Conservation (phyloP, 2,797 vertebrate species). For the Eremophila alpestris region DNA sequence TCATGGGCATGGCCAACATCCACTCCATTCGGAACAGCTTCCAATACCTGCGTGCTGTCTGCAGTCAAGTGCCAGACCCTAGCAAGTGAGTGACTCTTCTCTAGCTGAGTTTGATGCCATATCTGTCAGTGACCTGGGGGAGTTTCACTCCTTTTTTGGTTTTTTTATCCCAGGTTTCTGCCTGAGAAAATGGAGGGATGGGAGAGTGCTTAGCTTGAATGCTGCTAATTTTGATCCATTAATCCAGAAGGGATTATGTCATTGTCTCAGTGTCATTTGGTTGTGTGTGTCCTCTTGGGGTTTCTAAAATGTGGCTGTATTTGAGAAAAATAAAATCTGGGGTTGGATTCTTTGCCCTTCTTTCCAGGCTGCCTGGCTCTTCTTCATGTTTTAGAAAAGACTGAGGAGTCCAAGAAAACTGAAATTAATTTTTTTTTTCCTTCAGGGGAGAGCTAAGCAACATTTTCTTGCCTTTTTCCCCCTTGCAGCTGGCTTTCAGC, state of each 20-base stretch:
- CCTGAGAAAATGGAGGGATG: background rate
- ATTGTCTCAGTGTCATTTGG: background rate
- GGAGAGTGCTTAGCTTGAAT: background rate
- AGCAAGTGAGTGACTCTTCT: slow-evolving; percentile 88
- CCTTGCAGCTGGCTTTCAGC: slow-evolving; percentile 92
- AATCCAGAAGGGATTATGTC: background rate
- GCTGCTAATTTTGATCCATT: background rate
- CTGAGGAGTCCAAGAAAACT: background rate
- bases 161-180: background rate
- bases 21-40: slow-evolving; percentile 98
- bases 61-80: slow-evolving; percentile 97
- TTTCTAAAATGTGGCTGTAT: background rate
- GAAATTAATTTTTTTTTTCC: background rate
- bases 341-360: background rate
- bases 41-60: slow-evolving; percentile 93
- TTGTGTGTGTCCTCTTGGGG: background rate
- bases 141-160: background rate
- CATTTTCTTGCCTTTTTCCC: background rate
- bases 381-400: background rate
- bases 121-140: background rate
- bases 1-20: slow-evolving; percentile 99
- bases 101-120: background rate
- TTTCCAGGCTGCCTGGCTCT: background rate
- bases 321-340: background rate
- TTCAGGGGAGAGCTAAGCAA: background rate